Base-by-base conservation (phyloP, 2,888 invertebrate genomes). In the Silvanus unidentatus region DNA sequence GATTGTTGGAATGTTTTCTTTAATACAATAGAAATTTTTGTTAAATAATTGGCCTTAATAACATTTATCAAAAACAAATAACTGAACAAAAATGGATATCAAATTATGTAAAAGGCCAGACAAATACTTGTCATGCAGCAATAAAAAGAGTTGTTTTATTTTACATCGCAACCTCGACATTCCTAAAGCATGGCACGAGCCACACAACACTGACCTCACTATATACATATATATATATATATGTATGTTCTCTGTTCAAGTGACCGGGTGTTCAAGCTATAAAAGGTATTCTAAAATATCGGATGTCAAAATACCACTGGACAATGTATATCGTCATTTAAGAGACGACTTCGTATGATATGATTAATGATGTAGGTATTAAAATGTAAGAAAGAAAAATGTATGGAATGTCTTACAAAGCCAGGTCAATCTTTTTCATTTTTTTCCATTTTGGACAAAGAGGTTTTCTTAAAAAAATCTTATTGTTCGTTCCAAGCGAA, bases 71-170 rank as follows among this genome's bases (percentile, higher is more conserved):
- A 9, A 16, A 15, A 10, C 10, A 37, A 15, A 37, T 15, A 37
- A 37, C 14, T 16, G 22, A 16, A 37, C 42, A 40, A 48, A 48
- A 45, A 45, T 40, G 45, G 45, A 40, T 40, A 48, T 39, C 43
- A 43, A 48, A 48, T 48, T 48, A 45, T 48, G 44, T 48, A 48
- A 48, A 46, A 48, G 48, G 45, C 48, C 48, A 38, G 42, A 39
- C 45, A 45, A 43, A 45, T 48, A 43, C 48, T 45, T 42, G 43
- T 48, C 48, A 48, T 48, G 45, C 45, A 45, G 45, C 32, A 48
- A 45, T 46, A 52, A 49, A 45, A 43, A 44, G 43, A 48, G 42
- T 41, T 42, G 43, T 48, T 48, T 48, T 48, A 37, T 37, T 37
- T 37, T 32, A 12, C 41, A 34, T 35, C 35, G 42, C 42, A 42